Evolutionary conservation across 2,888 invertebrate species (phyloP).

Genomic region (Drosophila nr. medialis): DNA sequence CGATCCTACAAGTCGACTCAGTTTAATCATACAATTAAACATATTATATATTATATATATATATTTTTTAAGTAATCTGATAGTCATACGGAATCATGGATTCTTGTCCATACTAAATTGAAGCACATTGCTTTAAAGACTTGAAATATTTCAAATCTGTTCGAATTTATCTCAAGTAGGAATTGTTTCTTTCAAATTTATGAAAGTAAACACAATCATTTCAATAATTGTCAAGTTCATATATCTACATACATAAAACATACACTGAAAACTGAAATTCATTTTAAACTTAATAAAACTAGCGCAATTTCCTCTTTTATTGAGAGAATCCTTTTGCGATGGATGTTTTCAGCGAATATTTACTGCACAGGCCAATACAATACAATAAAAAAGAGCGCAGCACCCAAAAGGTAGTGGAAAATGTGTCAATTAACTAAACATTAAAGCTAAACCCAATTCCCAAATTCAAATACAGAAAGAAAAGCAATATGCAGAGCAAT

Average conservation of each 20-base stretch:
- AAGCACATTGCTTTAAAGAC: background rate
- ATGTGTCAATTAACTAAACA: background rate
- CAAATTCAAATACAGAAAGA: background rate
- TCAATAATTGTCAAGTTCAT: background rate
- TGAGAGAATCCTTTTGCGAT: background rate
- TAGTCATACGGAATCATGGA: background rate
- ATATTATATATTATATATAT: no score
- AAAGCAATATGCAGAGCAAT: background rate
- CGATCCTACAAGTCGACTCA: no score
- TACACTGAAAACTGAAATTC: background rate
- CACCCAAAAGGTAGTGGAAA: background rate
- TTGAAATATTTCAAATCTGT: no score
- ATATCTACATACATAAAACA: background rate
- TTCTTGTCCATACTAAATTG: background rate
- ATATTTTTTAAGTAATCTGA: background rate
- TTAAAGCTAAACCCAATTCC: background rate
- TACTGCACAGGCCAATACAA: no score
- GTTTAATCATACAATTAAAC: no score
- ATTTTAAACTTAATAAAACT: background rate
- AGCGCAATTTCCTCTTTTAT: background rate
- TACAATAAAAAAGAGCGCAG: background rate
- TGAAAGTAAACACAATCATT: background rate
- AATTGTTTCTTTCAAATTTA: background rate
- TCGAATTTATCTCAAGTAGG: background rate
- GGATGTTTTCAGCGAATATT: accelerated